These are phyloP conservation scores for Excalfactoria chinensis DNA, from an alignment of 2,113 vertebrate genomes.

Conservation along the genomic window DNA sequence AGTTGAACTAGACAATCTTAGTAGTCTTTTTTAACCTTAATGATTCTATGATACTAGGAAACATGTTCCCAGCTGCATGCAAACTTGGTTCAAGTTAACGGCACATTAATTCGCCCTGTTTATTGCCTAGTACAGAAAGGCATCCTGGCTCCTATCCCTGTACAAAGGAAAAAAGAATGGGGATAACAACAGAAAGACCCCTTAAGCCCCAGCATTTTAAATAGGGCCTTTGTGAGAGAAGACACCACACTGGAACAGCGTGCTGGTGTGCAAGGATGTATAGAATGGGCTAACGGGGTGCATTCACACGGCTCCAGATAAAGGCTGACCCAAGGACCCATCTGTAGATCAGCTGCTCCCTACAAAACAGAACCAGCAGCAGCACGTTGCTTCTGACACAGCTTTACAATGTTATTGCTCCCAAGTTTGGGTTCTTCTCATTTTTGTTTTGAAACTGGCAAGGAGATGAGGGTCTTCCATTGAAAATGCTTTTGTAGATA, in stretches of 20 bases:
- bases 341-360: not conserved
- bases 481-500: conserved; percentile 22
- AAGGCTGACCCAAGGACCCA: not conserved
- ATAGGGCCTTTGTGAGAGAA: not conserved
- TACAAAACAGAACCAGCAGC: not conserved
- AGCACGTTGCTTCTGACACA: not conserved
- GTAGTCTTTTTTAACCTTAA: too few species aligned
- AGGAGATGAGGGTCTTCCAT: not conserved
- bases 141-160: not conserved
- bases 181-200: not conserved
- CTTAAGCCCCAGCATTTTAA: not conserved
- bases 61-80: rapidly evolving
- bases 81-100: not conserved
- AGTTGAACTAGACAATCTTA: too few species aligned
- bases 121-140: not conserved
- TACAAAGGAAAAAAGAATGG: not conserved
- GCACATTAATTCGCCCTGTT: not conserved
- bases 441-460: conserved; percentile 6
- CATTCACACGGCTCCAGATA: not conserved
- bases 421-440: not conserved
- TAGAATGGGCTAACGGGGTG: not conserved
- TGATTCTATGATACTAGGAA: too few species aligned
- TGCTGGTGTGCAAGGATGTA: not conserved
- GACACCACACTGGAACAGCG: not conserved
- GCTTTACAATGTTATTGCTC: not conserved